Conservation (phyloP, 2,113 vertebrate species). For the Thunnus maccoyii region DNA sequence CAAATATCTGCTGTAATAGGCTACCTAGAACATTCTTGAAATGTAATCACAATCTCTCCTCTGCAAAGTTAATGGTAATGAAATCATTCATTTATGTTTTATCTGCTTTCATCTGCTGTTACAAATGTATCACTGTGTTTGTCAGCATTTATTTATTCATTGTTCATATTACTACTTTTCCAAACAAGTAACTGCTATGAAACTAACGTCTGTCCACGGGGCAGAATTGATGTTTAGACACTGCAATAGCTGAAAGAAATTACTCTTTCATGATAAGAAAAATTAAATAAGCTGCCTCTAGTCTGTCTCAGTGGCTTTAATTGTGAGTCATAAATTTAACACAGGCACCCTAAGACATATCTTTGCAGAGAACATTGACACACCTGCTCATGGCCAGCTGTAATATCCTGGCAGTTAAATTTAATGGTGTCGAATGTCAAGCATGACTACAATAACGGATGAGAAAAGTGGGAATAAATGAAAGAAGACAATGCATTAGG, state of each 20-base stretch:
- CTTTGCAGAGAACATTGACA: neutral
- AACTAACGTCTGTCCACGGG: neutral
- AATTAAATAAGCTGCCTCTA: constrained; percentile 26
- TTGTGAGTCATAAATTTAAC: constrained; percentile 30
- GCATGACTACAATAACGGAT: neutral
- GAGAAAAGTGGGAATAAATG: neutral
- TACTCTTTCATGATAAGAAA: constrained; percentile 16
- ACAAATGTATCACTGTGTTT: constrained; percentile 5
- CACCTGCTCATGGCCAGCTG: constrained; percentile 2
- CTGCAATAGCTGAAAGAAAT: constrained; percentile 17
- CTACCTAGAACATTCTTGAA: neutral
- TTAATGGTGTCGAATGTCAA: constrained; percentile 27
- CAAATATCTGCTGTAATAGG: neutral
- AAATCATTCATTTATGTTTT: neutral
- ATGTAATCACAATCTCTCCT: too few species aligned
- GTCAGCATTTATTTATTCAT: neutral
- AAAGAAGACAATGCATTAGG: neutral
- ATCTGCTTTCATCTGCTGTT: neutral
- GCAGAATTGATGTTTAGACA: constrained; percentile 4
- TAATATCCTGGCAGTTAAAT: constrained; percentile 25
- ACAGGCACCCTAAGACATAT: neutral
- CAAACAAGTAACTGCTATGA: neutral
- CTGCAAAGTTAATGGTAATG: too few species aligned
- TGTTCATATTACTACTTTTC: neutral
- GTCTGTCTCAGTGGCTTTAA: constrained; percentile 5